Evolutionary conservation across 2,888 invertebrate species (phyloP).

Genomic region (Troides helena): DNA sequence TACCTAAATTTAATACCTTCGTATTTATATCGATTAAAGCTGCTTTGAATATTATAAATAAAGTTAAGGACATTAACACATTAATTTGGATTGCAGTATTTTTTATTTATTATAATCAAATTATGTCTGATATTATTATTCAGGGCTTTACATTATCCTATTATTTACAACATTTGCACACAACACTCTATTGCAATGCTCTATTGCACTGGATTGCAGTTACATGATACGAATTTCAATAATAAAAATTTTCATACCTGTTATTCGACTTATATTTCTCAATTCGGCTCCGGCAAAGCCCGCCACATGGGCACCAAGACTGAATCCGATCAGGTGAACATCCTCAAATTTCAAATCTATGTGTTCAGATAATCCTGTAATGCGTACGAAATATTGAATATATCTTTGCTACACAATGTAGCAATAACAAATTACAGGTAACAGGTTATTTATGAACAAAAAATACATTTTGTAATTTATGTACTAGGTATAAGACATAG

Average conservation of each 20-base stretch:
- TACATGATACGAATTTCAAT: neutral
- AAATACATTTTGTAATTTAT: too few species aligned
- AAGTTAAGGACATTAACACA: too few species aligned
- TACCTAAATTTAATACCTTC: too few species aligned
- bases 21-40: neutral
- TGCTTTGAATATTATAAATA: neutral
- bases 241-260: conserved; percentile 77
- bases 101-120: too few species aligned
- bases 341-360: conserved; percentile 86
- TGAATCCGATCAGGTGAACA: conserved; percentile 94
- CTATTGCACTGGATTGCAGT: neutral
- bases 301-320: conserved; percentile 94
- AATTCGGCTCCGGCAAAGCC: conserved; percentile 94
- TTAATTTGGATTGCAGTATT: too few species aligned
- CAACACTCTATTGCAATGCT: too few species aligned
- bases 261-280: conserved; percentile 88
- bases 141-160: too few species aligned
- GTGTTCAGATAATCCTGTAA: conserved; percentile 77
- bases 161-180: too few species aligned
- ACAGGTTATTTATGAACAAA: too few species aligned
- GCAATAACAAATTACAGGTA: too few species aligned
- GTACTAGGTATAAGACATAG: too few species aligned
- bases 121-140: too few species aligned
- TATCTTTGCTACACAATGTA: neutral
- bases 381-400: neutral